Conservation (phyloP, 2,113 vertebrate species). For the Anser brachyrhynchus region DNA sequence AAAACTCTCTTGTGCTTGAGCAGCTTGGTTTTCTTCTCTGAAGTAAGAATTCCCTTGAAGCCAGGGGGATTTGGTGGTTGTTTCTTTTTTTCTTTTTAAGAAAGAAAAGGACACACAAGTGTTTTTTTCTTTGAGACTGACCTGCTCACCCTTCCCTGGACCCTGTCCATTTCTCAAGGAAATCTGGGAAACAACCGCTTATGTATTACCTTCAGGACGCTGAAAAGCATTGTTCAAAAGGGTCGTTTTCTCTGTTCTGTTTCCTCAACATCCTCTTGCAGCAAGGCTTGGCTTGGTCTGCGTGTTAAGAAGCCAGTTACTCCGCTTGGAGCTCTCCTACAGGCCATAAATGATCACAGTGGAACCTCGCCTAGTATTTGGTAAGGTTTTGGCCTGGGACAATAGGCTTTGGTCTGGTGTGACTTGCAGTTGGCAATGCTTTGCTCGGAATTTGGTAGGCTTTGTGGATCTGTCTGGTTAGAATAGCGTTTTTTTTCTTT, state of each 20-base stretch:
- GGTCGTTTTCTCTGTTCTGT: background rate
- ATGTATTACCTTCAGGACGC: background rate
- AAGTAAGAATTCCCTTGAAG: background rate
- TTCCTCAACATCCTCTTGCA: background rate
- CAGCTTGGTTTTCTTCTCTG: background rate
- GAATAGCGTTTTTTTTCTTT: background rate
- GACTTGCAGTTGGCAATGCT: background rate
- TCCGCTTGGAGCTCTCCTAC: background rate
- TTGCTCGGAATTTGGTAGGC: background rate
- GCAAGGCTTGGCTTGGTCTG: slow-evolving; percentile 20
- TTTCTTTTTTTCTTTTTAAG: background rate
- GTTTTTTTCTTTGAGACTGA: background rate
- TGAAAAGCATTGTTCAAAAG: background rate
- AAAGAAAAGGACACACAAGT: background rate
- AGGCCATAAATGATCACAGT: background rate
- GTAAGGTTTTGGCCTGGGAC: background rate
- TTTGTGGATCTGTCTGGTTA: background rate
- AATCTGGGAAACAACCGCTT: background rate
- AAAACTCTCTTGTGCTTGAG: background rate
- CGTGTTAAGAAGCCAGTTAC: background rate
- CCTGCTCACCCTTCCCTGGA: background rate
- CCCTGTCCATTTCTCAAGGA: background rate
- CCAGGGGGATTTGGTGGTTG: background rate
- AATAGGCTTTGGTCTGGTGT: background rate
- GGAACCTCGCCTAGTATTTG: background rate